Percentiles rank a stretch among this genome's conserved stretches.
Evolutionary conservation across 2,888 invertebrate species (phyloP).

Genomic region (Eupithecia insigniata): DNA sequence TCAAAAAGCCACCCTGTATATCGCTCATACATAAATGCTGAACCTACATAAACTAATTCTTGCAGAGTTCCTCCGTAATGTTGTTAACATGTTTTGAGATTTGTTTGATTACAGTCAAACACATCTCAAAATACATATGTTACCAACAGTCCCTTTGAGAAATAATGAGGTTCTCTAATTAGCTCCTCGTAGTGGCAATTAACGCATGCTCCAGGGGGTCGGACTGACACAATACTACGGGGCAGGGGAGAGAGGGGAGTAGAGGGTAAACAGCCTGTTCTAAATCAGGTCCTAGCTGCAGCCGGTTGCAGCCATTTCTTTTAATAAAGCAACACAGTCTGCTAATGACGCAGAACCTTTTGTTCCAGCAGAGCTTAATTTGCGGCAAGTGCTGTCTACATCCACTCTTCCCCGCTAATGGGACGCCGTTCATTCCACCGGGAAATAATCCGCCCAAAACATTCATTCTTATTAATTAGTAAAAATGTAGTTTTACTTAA

Average conservation of each 20-base stretch:
- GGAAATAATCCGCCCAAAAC: neutral
- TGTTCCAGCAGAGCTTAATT: slow-evolving; percentile 19
- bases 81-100: too few relatives aligned
- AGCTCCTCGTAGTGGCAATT: slow-evolving; percentile 22
- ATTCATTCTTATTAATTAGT: slow-evolving; percentile 4
- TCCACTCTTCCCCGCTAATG: slow-evolving; percentile 12
- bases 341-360: slow-evolving; percentile 32
- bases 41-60: neutral
- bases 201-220: slow-evolving; percentile 21
- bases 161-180: slow-evolving; percentile 17
- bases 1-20: too few relatives aligned
- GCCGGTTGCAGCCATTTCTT: slow-evolving; percentile 41
- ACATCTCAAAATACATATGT: neutral
- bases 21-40: neutral
- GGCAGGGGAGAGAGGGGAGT: neutral
- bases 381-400: slow-evolving; percentile 20
- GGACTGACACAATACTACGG: slow-evolving; percentile 4
- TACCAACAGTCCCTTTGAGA: slow-evolving; percentile 7
- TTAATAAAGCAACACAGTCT: slow-evolving; percentile 44
- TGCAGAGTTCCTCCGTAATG: neutral
- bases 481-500: slow-evolving; percentile 3
- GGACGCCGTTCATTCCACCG: neutral
- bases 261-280: slow-evolving; percentile 5
- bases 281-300: slow-evolving; percentile 13
- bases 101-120: too few relatives aligned